Conservation (phyloP, 2,113 vertebrate genomes). For the Xiphophorus hellerii region DNA sequence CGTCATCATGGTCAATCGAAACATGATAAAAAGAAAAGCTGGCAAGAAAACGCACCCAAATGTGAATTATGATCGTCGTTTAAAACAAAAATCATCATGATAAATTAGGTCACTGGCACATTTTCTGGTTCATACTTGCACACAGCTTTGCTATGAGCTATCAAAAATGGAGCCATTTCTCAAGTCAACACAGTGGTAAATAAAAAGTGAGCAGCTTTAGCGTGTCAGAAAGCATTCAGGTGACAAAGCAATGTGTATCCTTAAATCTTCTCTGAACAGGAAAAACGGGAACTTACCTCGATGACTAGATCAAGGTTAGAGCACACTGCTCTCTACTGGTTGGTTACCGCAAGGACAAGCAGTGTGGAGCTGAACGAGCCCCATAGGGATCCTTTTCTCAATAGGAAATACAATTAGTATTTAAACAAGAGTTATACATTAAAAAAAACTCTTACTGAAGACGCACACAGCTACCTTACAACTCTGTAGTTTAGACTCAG, state of each 20-base stretch:
- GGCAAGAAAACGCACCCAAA: constrained; percentile 9
- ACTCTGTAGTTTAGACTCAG: constrained; percentile 22
- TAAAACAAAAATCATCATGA: neutral
- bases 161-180: constrained; percentile 4
- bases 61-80: neutral
- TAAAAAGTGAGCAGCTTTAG: constrained; percentile 18
- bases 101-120: constrained; percentile 10
- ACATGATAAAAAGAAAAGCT: neutral
- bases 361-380: constrained; percentile 3
- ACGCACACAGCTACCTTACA: constrained; percentile 43
- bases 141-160: constrained; percentile 1
- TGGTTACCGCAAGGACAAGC: constrained; percentile 16
- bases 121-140: constrained; percentile 20
- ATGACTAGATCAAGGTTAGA: constrained; percentile 9
- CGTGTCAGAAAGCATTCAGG: neutral
- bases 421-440: constrained; percentile 38
- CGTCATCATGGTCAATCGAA: constrained; percentile 5
- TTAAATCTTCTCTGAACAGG: neutral
- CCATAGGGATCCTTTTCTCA: neutral
- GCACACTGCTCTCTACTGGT: constrained; percentile 62
- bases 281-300: neutral
- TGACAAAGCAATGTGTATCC: constrained; percentile 4
- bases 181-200: constrained; percentile 16
- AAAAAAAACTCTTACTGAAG: constrained; percentile 32
- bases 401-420: constrained; percentile 39